Evolutionary conservation across 2,113 vertebrate species (phyloP).

Genomic region (Platysteira castanea): DNA sequence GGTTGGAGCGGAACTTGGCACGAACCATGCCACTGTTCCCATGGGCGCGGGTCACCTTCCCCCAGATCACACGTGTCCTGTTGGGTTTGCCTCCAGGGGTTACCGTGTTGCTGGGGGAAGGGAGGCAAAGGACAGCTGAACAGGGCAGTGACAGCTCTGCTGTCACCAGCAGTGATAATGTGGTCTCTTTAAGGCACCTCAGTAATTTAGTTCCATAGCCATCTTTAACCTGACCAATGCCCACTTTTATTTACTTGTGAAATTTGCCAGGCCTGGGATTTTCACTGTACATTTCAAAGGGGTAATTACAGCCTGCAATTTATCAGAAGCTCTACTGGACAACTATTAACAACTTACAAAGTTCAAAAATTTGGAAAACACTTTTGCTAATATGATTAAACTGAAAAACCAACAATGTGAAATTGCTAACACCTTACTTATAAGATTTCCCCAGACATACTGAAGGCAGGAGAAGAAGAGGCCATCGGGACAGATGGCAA

Average conservation of each 20-base stretch:
- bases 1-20: slow-evolving; percentile 95
- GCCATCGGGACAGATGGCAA: rapidly evolving
- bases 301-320: background rate
- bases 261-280: background rate
- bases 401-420: background rate
- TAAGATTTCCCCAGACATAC: background rate
- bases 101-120: slow-evolving; percentile 83
- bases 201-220: background rate
- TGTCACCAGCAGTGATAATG: background rate
- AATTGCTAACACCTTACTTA: background rate
- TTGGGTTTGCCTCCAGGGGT: slow-evolving; percentile 96
- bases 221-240: background rate
- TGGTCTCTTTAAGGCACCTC: background rate
- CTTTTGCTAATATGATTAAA: background rate
- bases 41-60: slow-evolving; percentile 92
- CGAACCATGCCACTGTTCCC: slow-evolving; percentile 98
- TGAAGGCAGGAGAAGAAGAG: background rate
- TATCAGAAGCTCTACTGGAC: background rate
- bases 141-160: background rate
- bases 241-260: background rate
- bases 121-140: background rate
- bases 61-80: slow-evolving; percentile 98
- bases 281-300: background rate
- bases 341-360: background rate
- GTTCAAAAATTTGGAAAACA: background rate